Percentiles rank a stretch among this genome's conserved stretches.
Evolutionary conservation across 2,888 invertebrate species (phyloP).

Genomic region (Scaptomyza cyrtandrae): DNA sequence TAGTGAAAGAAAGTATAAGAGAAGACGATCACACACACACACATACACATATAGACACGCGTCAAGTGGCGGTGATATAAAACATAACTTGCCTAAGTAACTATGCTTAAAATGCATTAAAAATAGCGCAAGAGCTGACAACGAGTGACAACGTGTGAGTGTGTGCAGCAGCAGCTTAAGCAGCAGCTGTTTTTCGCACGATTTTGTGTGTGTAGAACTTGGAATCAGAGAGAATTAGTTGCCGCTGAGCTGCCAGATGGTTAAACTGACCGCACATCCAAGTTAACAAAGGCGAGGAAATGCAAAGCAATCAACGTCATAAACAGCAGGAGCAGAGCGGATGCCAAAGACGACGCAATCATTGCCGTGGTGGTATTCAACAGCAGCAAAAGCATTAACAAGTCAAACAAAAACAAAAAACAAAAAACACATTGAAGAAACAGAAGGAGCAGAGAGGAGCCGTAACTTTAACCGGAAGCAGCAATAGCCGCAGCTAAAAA

Average conservation of each 20-base stretch:
- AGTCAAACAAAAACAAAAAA: constrained; percentile 5
- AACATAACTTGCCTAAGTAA: constrained; percentile 62
- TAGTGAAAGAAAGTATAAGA: constrained; percentile 1
- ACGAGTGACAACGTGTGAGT: not conserved
- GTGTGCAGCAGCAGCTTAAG: not conserved
- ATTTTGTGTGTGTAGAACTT: too few species aligned
- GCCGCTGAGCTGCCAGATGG: constrained; percentile 19
- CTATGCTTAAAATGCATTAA: constrained; percentile 62
- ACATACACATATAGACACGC: not conserved
- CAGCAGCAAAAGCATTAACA: constrained; percentile 20
- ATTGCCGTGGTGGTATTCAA: constrained; percentile 18
- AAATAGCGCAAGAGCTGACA: constrained; percentile 12
- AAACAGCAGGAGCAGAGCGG: constrained; percentile 32
- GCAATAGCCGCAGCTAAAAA: constrained; percentile 18
- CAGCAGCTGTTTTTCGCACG: too few species aligned
- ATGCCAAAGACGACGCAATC: constrained; percentile 28
- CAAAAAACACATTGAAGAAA: constrained; percentile 2
- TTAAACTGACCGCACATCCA: constrained; percentile 25
- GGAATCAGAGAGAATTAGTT: constrained; percentile 15
- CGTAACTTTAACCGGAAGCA: constrained; percentile 26
- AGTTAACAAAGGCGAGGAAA: constrained; percentile 58
- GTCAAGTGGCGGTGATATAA: constrained; percentile 27
- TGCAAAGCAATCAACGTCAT: constrained; percentile 77
- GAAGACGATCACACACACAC: not conserved
- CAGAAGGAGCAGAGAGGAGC: not conserved